Percentiles rank a stretch among this genome's conserved stretches.
Conservation (phyloP, 35 echinoderm and acorn worm genomes). For the Ophioderma brevispina region DNA sequence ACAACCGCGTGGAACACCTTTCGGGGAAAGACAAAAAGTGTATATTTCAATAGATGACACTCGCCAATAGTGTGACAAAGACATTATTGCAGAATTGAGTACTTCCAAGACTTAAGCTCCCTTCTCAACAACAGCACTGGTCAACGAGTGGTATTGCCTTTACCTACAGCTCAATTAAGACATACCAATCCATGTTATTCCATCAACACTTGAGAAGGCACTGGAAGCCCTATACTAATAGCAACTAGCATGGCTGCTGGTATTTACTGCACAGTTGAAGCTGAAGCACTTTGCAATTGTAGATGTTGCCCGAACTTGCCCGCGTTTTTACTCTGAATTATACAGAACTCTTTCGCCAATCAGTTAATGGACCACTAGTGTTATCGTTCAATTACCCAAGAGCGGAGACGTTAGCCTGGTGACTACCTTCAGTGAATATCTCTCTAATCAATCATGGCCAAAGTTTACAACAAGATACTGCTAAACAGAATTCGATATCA, state of each 20-base stretch:
- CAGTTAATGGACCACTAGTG: background rate
- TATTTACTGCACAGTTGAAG: background rate
- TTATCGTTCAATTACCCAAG: background rate
- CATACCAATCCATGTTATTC: background rate
- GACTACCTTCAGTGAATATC: background rate
- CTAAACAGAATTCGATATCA: background rate
- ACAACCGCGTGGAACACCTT: background rate
- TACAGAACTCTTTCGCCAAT: background rate
- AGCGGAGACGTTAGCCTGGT: background rate
- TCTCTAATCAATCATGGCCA: background rate
- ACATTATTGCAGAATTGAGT: background rate
- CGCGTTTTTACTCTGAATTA: background rate
- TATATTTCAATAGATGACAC: background rate
- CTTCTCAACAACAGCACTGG: background rate
- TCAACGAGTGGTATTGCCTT: background rate
- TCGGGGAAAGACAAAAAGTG: background rate
- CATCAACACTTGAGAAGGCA: background rate
- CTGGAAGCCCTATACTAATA: background rate
- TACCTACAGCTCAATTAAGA: no score
- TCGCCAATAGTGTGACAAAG: background rate
- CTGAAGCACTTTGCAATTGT: background rate
- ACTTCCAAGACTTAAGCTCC: background rate
- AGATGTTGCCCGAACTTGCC: background rate
- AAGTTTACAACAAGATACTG: no score
- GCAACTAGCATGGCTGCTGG: background rate